A percentile compares a stretch with the other conserved stretches of the same genome.
These are phyloP conservation scores for Cottus gobio DNA, from an alignment of 2,113 vertebrate genomes.

Conservation along the genomic window DNA sequence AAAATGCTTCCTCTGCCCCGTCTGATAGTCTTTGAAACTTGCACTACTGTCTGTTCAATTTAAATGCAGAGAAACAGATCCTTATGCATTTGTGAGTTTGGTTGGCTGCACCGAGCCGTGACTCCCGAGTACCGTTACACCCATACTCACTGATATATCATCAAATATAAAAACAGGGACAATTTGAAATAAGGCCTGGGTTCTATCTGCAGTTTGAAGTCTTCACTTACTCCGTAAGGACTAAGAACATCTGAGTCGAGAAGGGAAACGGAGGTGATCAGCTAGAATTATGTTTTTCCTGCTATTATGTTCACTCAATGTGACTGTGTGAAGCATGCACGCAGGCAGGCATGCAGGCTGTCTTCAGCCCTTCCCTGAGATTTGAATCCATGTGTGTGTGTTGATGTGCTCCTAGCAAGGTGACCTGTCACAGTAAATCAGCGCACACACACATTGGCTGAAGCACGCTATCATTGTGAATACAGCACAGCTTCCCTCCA, in stretches of 20 bases:
- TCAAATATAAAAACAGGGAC: not conserved
- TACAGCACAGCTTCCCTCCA: not conserved
- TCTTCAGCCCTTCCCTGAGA: not conserved
- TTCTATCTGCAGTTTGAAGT: not conserved
- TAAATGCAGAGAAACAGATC: not conserved
- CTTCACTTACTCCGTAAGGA: too few species aligned
- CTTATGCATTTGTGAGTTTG: not conserved
- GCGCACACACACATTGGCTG: constrained; percentile 3
- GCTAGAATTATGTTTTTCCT: too few species aligned
- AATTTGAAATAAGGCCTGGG: not conserved
- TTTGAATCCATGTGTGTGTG: not conserved
- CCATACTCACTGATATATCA: not conserved
- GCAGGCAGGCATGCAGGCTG: too few species aligned
- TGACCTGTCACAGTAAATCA: constrained; percentile 58
- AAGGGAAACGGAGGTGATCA: too few species aligned
- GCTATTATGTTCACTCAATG: too few species aligned
- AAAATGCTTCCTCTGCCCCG: not conserved
- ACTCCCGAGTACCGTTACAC: too few species aligned
- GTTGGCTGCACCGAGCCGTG: not conserved
- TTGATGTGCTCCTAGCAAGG: constrained; percentile 26
- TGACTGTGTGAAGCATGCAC: too few species aligned
- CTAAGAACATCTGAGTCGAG: too few species aligned
- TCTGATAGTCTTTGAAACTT: not conserved
- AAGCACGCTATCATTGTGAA: constrained; percentile 2
- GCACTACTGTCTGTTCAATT: not conserved